Percentiles rank a stretch among this genome's conserved stretches.
phyloP scores from a whole-genome alignment of 92 coral and sea anemone species.

The Epizoanthus scotinus region DNA sequence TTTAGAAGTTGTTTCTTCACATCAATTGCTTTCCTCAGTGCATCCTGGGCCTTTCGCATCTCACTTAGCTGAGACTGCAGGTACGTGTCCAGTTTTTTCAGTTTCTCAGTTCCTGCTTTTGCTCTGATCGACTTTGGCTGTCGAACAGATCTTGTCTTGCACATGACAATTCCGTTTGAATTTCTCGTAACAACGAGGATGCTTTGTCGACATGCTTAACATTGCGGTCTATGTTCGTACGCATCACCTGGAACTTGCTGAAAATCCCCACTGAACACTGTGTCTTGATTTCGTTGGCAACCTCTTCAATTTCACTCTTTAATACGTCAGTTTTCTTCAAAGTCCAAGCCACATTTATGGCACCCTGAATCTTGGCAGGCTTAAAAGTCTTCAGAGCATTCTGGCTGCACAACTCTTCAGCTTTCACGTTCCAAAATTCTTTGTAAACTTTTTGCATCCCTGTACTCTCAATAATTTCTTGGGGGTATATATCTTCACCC shows the following conservation, averaged over 20 bases:
- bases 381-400: slow-evolving; percentile 29
- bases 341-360: slow-evolving; percentile 52
- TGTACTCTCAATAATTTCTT: slow-evolving; percentile 37
- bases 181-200: slow-evolving; percentile 5
- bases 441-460: slow-evolving; percentile 39
- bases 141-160: no score
- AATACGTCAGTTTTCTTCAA: slow-evolving; percentile 39
- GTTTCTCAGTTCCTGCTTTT: no score
- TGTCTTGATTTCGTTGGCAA: slow-evolving; percentile 35
- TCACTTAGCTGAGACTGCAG: no score
- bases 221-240: slow-evolving; percentile 32
- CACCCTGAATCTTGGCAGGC: slow-evolving; percentile 45
- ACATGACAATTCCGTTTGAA: slow-evolving; percentile 29
- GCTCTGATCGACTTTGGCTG: no score
- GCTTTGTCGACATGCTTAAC: slow-evolving; percentile 37
- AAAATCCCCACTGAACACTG: slow-evolving; percentile 8
- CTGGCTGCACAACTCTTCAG: slow-evolving; percentile 44
- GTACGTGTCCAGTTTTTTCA: no score
- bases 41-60: no score
- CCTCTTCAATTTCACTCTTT: slow-evolving; percentile 29
- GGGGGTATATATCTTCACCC: background rate
- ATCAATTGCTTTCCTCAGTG: no score
- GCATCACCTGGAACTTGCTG: slow-evolving; percentile 21
- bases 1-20: no score
- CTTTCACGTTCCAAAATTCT: slow-evolving; percentile 47